Percentiles rank a stretch among this genome's conserved stretches.
These are phyloP conservation scores for Diphyllodes magnificus DNA, from an alignment of 2,113 vertebrate genomes.

Conservation along the genomic window DNA sequence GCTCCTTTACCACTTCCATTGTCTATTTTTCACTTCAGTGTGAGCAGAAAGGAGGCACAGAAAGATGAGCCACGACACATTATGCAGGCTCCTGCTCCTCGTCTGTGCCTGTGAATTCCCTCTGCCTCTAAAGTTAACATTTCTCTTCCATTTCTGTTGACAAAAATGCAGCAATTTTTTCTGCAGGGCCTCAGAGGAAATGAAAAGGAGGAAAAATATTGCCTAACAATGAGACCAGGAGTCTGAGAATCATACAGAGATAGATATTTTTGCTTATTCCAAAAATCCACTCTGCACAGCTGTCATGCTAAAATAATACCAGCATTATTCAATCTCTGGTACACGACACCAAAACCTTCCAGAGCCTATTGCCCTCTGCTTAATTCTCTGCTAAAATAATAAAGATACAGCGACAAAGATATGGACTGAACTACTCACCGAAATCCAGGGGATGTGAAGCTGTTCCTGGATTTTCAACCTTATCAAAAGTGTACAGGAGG, in stretches of 20 bases:
- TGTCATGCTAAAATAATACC: background rate
- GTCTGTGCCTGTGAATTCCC: background rate
- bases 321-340: background rate
- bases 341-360: background rate
- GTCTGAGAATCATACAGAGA: background rate
- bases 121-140: background rate
- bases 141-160: slow-evolving; percentile 16
- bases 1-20: background rate
- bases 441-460: background rate
- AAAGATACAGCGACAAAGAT: background rate
- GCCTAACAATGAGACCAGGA: background rate
- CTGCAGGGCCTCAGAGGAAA: background rate
- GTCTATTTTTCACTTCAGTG: background rate
- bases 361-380: background rate
- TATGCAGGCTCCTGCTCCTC: background rate
- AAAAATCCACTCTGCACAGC: background rate
- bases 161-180: background rate
- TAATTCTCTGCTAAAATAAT: background rate
- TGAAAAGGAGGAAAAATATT: background rate
- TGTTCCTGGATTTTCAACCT: background rate
- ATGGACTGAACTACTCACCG: fast-evolving
- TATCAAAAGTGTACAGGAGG: background rate
- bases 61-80: background rate
- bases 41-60: background rate
- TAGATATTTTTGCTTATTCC: slow-evolving; percentile 12